These are phyloP conservation scores for Dichetophora obliterata DNA, from an alignment of 2,888 invertebrate species.

Conservation along the genomic window DNA sequence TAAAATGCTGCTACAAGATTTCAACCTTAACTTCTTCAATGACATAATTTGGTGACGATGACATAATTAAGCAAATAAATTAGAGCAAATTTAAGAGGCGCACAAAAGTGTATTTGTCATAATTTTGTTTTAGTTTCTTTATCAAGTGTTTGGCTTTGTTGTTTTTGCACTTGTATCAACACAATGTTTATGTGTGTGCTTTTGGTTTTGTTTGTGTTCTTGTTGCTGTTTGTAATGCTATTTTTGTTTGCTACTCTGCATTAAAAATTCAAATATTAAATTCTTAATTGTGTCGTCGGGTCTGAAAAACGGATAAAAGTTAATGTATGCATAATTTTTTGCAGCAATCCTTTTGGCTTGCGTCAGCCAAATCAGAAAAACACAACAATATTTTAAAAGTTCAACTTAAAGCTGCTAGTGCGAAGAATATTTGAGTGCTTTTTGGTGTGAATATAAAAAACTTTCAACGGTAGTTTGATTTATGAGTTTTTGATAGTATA, in stretches of 20 bases:
- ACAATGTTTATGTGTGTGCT: not conserved
- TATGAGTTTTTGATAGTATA: too few relatives aligned
- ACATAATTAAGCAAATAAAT: constrained; percentile 26
- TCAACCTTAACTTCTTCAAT: not conserved
- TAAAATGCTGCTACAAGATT: constrained; percentile 16
- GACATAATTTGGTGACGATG: not conserved
- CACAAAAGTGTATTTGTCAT: not conserved
- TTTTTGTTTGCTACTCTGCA: not conserved
- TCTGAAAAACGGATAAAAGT: not conserved
- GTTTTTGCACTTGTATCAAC: not conserved
- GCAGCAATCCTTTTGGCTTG: not conserved
- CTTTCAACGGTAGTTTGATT: too few relatives aligned
- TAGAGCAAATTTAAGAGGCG: not conserved
- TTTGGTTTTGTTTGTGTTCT: not conserved
- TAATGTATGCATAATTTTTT: not conserved
- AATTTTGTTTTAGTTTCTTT: not conserved
- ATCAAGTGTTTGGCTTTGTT: not conserved
- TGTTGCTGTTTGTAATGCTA: not conserved
- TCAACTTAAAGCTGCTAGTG: too few relatives aligned
- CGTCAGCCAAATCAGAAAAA: not conserved
- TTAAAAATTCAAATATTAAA: not conserved
- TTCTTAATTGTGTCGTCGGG: not conserved
- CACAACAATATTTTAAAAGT: not conserved
- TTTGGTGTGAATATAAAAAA: too few relatives aligned
- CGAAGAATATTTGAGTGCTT: too few relatives aligned